Conservation (phyloP, 2,797 vertebrate species). For the Arnoldichthys spilopterus region DNA sequence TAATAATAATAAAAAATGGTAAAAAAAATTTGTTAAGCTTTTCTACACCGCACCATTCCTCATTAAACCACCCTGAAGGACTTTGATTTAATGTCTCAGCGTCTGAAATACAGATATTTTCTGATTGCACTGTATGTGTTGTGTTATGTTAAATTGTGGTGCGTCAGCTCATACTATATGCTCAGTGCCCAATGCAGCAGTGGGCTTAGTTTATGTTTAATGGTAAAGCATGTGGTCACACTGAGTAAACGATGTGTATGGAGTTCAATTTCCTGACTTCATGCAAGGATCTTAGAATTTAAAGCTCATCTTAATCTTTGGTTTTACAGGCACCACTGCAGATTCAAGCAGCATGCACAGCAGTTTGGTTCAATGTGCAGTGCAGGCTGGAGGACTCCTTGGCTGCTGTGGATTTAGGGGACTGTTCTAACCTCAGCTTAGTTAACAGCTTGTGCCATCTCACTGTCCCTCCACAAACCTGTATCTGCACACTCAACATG, state of each 20-base stretch:
- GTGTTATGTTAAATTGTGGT: too few species aligned
- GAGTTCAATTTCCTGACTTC: background rate
- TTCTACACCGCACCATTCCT: too few species aligned
- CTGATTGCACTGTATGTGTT: too few species aligned
- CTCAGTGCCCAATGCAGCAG: background rate
- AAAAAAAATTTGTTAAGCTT: too few species aligned
- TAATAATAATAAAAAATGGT: too few species aligned
- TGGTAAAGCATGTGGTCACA: background rate
- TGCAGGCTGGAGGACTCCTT: background rate
- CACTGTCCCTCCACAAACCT: constrained; percentile 10
- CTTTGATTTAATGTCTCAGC: too few species aligned
- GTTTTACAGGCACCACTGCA: background rate
- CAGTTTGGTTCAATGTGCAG: background rate
- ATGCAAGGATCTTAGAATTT: background rate
- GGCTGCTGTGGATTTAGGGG: background rate
- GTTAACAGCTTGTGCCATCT: constrained; percentile 3
- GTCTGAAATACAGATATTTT: too few species aligned
- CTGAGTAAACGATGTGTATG: background rate
- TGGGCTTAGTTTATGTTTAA: too few species aligned
- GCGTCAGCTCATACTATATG: too few species aligned
- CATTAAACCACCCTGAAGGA: too few species aligned
- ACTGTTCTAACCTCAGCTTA: background rate
- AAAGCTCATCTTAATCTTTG: background rate
- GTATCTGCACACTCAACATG: constrained; percentile 24
- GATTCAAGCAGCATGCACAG: background rate